phyloP scores from a whole-genome alignment of 1,140 invertebrate species.

The Drosophila pruinosa region DNA sequence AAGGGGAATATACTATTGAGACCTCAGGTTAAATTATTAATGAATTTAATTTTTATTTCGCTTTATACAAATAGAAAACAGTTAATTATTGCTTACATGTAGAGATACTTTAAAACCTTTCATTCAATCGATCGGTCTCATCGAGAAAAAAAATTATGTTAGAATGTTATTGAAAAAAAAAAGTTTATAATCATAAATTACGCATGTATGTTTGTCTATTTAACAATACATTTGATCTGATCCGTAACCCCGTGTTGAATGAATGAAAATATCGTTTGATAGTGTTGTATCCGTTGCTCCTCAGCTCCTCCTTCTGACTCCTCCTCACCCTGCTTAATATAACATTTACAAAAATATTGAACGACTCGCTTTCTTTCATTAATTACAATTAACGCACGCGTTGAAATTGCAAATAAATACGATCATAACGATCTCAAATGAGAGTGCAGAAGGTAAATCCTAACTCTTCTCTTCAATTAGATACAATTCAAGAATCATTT shows the following conservation, averaged over 20 bases:
- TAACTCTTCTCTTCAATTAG: background rate
- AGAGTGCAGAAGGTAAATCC: background rate
- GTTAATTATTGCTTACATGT: conserved; percentile 61
- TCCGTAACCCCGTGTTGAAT: conserved; percentile 31
- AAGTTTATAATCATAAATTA: background rate
- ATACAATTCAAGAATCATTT: background rate
- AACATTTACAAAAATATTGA: conserved; percentile 46
- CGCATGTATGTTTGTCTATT: conserved; percentile 23
- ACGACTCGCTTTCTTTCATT: background rate
- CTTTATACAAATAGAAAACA: conserved; percentile 79
- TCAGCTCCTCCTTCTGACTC: background rate
- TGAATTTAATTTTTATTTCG: conserved; percentile 43
- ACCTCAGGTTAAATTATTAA: no score
- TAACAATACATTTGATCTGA: conserved; percentile 25
- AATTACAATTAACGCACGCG: conserved; percentile 9
- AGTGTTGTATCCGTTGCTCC: background rate
- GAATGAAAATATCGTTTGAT: conserved; percentile 29
- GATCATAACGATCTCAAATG: background rate
- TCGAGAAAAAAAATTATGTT: conserved; percentile 13
- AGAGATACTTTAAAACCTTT: conserved; percentile 29
- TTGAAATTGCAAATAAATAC: conserved; percentile 1
- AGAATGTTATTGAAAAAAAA: conserved; percentile 20
- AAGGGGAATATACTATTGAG: no score
- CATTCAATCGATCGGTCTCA: conserved; percentile 11
- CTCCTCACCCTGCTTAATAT: conserved; percentile 3